These are phyloP conservation scores for Tragelaphus imberbis DNA, from an alignment of 2,113 vertebrate genomes.

Conservation along the genomic window DNA sequence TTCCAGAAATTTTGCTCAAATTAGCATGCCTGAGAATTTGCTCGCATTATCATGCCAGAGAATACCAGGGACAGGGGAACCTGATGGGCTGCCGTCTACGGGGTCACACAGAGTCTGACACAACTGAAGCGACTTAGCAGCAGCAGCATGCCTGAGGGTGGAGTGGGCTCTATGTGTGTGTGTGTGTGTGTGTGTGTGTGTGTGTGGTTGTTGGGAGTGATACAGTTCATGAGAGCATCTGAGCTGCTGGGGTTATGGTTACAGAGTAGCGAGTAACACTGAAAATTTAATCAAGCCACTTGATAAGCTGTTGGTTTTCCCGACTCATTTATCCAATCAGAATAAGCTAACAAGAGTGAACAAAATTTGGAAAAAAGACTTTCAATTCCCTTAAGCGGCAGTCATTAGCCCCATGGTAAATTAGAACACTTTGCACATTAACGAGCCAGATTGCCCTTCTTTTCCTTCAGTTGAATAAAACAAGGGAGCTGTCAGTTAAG, in stretches of 20 bases:
- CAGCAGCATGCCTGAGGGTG: not conserved
- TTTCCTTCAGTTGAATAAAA: not conserved
- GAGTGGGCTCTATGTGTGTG: not conserved
- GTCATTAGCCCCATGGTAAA: not conserved
- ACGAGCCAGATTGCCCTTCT: not conserved
- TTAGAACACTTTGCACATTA: not conserved
- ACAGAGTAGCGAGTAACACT: rapidly evolving
- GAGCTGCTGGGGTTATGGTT: rapidly evolving
- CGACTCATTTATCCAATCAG: not conserved
- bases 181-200: too few species aligned
- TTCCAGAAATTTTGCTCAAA: not conserved
- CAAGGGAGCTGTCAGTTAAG: not conserved
- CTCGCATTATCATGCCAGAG: too few species aligned
- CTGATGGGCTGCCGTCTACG: too few species aligned
- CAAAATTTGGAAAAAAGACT: not conserved
- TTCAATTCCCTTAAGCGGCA: not conserved
- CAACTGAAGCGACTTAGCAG: too few species aligned
- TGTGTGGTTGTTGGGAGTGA: not conserved
- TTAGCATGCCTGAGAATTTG: not conserved
- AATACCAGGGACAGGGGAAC: too few species aligned
- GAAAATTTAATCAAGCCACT: not conserved
- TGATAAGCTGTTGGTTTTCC: not conserved
- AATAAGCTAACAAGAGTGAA: not conserved
- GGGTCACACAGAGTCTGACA: too few species aligned
- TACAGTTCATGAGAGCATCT: not conserved